phyloP scores from a whole-genome alignment of 2,888 invertebrate species.

The Drosophila prolongata region DNA sequence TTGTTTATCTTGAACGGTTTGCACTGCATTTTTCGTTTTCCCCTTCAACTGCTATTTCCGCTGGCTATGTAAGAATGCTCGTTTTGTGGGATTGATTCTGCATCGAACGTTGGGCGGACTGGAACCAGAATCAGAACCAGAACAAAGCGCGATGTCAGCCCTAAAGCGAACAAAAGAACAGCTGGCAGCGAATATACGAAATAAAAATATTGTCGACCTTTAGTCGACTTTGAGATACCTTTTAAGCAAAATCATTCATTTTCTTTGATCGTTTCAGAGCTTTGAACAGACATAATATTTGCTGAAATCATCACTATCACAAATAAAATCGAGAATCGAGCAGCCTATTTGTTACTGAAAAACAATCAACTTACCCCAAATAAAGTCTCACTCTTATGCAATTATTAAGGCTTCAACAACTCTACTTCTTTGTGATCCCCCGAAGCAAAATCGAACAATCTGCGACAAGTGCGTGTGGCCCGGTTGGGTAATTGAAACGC shows the following conservation, averaged over 20 bases:
- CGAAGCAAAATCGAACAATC: neutral
- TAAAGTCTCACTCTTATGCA: neutral
- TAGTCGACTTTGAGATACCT: neutral
- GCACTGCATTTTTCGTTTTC: conserved; percentile 3
- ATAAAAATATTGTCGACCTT: neutral
- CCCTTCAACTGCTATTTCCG: conserved; percentile 3
- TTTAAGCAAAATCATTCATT: neutral
- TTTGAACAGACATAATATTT: no score
- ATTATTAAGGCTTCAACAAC: neutral
- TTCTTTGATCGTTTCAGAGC: no score
- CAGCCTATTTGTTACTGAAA: no score
- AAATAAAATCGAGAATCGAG: no score
- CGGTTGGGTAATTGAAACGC: conserved; percentile 23
- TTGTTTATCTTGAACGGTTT: neutral
- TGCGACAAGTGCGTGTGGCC: conserved; percentile 16
- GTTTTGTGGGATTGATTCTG: conserved; percentile 13
- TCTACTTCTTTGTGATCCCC: neutral
- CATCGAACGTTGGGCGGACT: conserved; percentile 26
- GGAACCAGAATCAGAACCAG: conserved; percentile 12
- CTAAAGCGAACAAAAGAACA: conserved; percentile 21
- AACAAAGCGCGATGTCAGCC: neutral
- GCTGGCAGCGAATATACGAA: neutral
- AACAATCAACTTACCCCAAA: neutral
- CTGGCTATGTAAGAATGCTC: neutral
- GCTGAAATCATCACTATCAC: no score